These are phyloP conservation scores for Sipha maydis DNA, from an alignment of 2,888 invertebrate genomes.

Conservation along the genomic window DNA sequence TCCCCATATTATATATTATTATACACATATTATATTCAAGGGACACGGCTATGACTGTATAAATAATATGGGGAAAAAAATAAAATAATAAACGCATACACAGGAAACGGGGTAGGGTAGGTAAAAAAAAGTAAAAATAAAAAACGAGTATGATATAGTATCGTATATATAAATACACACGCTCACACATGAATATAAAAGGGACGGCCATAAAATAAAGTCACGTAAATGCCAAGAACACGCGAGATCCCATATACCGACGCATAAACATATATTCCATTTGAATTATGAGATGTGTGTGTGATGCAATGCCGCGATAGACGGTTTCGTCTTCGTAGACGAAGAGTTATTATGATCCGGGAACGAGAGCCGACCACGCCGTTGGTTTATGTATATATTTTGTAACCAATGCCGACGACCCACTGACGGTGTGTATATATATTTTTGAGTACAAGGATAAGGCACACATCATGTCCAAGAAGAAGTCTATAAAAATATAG, in stretches of 20 bases:
- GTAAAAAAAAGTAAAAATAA: constrained; percentile 31
- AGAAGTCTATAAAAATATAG: neutral
- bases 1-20: too few relatives aligned
- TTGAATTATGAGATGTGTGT: constrained; percentile 32
- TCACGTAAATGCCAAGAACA: constrained; percentile 53
- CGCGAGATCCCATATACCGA: constrained; percentile 15
- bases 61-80: neutral
- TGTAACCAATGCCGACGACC: neutral
- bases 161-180: neutral
- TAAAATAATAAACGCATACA: neutral
- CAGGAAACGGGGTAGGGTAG: neutral
- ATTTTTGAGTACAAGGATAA: neutral
- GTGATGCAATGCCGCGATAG: neutral
- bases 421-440: neutral
- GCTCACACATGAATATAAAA: constrained; percentile 12
- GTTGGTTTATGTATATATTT: neutral
- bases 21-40: neutral
- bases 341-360: constrained; percentile 47
- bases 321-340: constrained; percentile 26
- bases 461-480: neutral
- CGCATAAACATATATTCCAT: constrained; percentile 25
- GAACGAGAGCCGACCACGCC: neutral
- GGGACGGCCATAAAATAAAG: constrained; percentile 49
- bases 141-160: neutral
- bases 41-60: neutral